Evolutionary conservation across 2,888 invertebrate species (phyloP).

Genomic region (Drosophila stalkeri): DNA sequence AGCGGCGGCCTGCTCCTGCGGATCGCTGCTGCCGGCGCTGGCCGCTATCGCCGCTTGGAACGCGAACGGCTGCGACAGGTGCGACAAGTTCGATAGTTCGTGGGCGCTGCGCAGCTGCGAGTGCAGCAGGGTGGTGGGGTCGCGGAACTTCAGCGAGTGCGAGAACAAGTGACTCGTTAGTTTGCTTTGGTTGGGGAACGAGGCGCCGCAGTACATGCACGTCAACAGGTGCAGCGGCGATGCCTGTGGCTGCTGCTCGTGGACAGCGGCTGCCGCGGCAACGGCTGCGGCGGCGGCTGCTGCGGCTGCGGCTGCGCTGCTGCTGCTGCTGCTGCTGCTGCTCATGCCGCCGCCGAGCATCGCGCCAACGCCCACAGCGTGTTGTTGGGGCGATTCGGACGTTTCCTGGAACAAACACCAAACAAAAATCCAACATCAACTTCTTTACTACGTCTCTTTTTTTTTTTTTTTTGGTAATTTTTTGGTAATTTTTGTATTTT

Average conservation of each 20-base stretch:
- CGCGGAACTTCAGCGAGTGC: constrained; percentile 94
- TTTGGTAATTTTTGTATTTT: constrained; percentile 86
- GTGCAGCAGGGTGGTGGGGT: constrained; percentile 87
- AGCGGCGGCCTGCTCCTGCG: constrained; percentile 83
- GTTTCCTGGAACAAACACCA: constrained; percentile 94
- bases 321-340: constrained; percentile 74
- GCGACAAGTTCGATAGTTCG: constrained; percentile 79
- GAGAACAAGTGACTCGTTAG: constrained; percentile 95
- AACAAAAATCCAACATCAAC: constrained; percentile 95
- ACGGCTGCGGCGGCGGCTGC: constrained; percentile 58
- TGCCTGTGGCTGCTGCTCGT: constrained; percentile 76
- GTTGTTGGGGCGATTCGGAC: constrained; percentile 87
- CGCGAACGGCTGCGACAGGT: constrained; percentile 84
- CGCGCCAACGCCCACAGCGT: constrained; percentile 87
- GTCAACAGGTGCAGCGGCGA: constrained; percentile 87
- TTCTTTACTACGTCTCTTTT: constrained; percentile 87
- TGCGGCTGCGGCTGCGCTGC: constrained; percentile 64
- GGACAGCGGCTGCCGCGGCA: constrained; percentile 66
- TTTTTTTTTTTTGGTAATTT: constrained; percentile 48
- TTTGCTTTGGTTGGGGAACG: constrained; percentile 96
- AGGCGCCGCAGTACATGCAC: constrained; percentile 95
- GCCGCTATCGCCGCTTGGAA: constrained; percentile 85
- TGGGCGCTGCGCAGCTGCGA: constrained; percentile 86
- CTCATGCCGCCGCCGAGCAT: constrained; percentile 68
- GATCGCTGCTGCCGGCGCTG: constrained; percentile 78